A percentile compares a stretch with the other conserved stretches of the same genome.
Evolutionary conservation across 1,140 invertebrate species (phyloP).

Genomic region (Mactra quadrangularis): DNA sequence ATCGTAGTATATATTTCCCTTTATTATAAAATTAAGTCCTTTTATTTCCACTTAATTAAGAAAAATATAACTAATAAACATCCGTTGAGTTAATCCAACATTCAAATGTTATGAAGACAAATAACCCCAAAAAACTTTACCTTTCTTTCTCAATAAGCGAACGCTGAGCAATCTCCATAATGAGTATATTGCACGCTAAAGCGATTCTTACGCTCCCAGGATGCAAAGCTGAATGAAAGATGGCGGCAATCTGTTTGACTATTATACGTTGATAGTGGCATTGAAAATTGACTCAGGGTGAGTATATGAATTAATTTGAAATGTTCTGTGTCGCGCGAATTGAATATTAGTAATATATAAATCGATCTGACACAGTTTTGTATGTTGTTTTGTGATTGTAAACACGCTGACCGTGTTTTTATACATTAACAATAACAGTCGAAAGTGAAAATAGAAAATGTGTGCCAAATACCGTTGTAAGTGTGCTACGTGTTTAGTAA

Average conservation of each 20-base stretch:
- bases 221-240: conserved; percentile 39
- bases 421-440: too few relatives aligned
- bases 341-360: too few relatives aligned
- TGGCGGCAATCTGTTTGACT: conserved; percentile 17
- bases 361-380: too few relatives aligned
- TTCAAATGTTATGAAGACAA: background rate
- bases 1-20: background rate
- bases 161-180: conserved; percentile 22
- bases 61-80: background rate
- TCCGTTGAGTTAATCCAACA: background rate
- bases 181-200: conserved; percentile 24
- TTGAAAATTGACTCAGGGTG: too few relatives aligned
- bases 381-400: too few relatives aligned
- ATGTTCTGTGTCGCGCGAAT: too few relatives aligned
- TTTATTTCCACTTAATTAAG: conserved; percentile 3
- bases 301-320: too few relatives aligned
- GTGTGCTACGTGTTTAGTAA: too few relatives aligned
- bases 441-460: too few relatives aligned
- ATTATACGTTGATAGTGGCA: too few relatives aligned
- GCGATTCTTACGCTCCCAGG: background rate
- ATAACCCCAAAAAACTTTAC: background rate
- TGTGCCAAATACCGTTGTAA: too few relatives aligned
- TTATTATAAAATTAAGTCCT: background rate
- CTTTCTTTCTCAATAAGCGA: background rate
- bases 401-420: too few relatives aligned